Base-by-base conservation (phyloP, 2,888 invertebrate species). In the Osmoderma eremita region DNA sequence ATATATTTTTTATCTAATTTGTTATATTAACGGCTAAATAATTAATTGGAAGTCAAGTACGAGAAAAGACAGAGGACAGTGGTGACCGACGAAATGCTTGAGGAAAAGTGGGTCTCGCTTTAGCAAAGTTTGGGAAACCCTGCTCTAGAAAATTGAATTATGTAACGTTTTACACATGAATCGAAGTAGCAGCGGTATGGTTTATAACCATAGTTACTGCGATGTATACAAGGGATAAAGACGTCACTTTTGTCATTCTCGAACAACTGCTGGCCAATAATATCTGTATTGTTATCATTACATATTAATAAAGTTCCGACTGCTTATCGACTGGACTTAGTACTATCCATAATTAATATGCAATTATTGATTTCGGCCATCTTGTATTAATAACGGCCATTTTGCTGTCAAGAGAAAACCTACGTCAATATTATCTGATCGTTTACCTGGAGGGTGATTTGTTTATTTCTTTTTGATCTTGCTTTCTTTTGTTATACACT, bases 301-400 rank as follows among this genome's bases (percentile, higher is more conserved):
- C 30, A 6, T 6, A 4, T 24, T 24, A 24, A 24, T 4, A 30
- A 30, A 30, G 3, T 30, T 6, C 30, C 6, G 5, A 30, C 30
- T 30, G 10, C 3, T 4, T 30, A 30, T 30, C 6, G 6, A 30
- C 30, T 30, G 10, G 30, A 24, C 10, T 30, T 4, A 30, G 10
- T 30, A 10, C 1, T 3, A 3, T 30, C 30, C 18, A 24, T 30
- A 6, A 53, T 18, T 38, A 53, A 36, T 36, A 17, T 22, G 30
- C 36, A 38, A 51, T 58, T 63, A 63, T 63, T 45, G 77, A 78
- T 77, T 76, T 71, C 75, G 69, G 78, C 79, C 79, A 79, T 79
- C 71, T 79, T 79, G 76, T 71, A 22, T 36, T 30, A 58, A 67
- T 68, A 73, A 49, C 73, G 68, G 79, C 80, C 78, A 78, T 79